These are phyloP conservation scores for Megalonaias nervosa DNA, from an alignment of 1,140 invertebrate species.

Conservation along the genomic window DNA sequence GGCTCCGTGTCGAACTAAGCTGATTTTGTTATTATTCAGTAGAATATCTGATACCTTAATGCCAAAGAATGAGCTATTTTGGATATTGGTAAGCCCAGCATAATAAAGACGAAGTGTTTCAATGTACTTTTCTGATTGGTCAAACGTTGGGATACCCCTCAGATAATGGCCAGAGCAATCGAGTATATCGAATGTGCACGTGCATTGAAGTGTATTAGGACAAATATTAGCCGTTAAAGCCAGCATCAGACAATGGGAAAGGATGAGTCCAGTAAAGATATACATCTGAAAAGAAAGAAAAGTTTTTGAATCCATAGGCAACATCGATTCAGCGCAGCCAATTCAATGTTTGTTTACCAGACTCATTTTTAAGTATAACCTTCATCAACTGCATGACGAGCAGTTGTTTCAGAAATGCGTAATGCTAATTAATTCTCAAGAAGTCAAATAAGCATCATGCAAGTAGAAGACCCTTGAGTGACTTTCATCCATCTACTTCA, in stretches of 20 bases:
- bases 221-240: background rate
- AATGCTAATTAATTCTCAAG: too few species aligned
- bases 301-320: too few species aligned
- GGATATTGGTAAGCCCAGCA: background rate
- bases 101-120: background rate
- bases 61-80: background rate
- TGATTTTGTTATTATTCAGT: background rate
- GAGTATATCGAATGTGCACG: background rate
- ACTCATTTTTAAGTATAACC: too few species aligned
- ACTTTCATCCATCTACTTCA: too few species aligned
- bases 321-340: too few species aligned
- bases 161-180: background rate
- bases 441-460: too few species aligned
- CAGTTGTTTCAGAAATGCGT: too few species aligned
- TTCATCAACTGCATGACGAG: too few species aligned
- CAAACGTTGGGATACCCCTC: background rate
- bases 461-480: too few species aligned
- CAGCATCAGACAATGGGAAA: background rate
- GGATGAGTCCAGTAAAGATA: too few species aligned
- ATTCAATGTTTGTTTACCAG: too few species aligned
- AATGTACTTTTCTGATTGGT: background rate
- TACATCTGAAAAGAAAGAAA: too few species aligned
- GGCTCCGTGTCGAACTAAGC: background rate
- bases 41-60: background rate
- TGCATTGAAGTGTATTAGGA: conserved; percentile 6